A percentile compares a stretch with the other conserved stretches of the same genome.
Evolutionary conservation across 2,113 vertebrate genomes (phyloP).

Genomic region (Calidris pugnax): DNA sequence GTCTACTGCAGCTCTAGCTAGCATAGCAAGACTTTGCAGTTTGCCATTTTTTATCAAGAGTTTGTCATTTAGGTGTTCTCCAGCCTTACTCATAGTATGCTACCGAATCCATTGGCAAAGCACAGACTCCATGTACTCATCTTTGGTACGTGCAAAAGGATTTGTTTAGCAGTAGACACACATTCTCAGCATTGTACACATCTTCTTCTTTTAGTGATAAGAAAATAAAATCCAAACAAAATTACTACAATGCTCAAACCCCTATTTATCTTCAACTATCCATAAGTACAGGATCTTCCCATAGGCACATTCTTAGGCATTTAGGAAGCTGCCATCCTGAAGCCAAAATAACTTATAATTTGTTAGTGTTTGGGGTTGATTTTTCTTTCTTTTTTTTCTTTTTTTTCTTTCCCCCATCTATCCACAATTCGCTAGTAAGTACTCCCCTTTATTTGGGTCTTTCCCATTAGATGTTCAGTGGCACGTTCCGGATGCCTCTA

Average conservation of each 20-base stretch:
- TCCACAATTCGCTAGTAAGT: background rate
- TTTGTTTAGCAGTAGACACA: constrained; percentile 9
- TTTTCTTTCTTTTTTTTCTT: background rate
- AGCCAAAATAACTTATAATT: background rate
- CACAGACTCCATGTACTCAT: background rate
- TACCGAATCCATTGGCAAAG: background rate
- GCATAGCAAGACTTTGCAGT: background rate
- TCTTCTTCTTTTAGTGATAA: background rate
- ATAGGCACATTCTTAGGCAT: background rate
- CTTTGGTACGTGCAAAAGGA: background rate
- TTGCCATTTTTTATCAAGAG: background rate
- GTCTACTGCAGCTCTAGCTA: background rate
- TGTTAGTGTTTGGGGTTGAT: background rate
- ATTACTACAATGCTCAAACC: background rate
- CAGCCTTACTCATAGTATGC: background rate
- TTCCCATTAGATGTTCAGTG: background rate
- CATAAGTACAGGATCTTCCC: background rate
- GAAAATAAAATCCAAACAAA: constrained; percentile 13
- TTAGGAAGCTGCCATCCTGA: background rate
- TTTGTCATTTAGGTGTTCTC: background rate
- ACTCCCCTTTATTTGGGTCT: background rate
- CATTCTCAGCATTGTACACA: background rate
- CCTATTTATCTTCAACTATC: background rate
- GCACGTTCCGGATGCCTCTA: background rate
- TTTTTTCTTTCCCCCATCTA: background rate